phyloP scores from a whole-genome alignment of 2,888 invertebrate genomes.

The Acronicta alni region DNA sequence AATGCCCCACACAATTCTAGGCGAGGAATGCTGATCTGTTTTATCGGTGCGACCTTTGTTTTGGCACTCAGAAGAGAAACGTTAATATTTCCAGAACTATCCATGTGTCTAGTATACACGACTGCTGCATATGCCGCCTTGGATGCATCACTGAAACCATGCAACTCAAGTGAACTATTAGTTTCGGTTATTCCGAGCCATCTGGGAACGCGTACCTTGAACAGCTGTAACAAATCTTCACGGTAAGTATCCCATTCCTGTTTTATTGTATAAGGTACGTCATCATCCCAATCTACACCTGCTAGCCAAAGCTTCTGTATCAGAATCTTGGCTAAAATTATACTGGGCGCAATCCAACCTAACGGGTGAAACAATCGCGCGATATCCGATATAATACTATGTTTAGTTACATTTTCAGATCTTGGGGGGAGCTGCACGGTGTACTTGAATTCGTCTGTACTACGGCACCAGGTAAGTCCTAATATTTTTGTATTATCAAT shows the following conservation, averaged over 20 bases:
- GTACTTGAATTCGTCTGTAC: constrained; percentile 5
- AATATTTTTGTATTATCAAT: too few relatives aligned
- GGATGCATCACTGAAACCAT: constrained; percentile 8
- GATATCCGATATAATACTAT: constrained; percentile 5
- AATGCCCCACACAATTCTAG: too few relatives aligned
- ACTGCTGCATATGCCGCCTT: not conserved
- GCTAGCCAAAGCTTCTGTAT: constrained; percentile 8
- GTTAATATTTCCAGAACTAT: too few relatives aligned
- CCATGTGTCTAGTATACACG: too few relatives aligned
- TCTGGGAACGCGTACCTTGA: too few relatives aligned
- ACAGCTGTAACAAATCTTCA: not conserved
- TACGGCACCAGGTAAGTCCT: constrained; percentile 11
- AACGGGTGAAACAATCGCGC: constrained; percentile 9
- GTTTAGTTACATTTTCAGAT: constrained; percentile 2
- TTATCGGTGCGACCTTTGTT: too few relatives aligned
- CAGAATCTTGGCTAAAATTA: constrained; percentile 7
- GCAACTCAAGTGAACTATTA: not conserved
- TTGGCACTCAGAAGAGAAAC: too few relatives aligned
- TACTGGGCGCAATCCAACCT: constrained; percentile 11
- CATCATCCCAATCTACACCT: constrained; percentile 12
- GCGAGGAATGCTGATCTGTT: too few relatives aligned
- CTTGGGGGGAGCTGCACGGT: constrained; percentile 5
- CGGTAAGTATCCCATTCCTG: constrained; percentile 9
- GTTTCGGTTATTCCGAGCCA: too few relatives aligned
- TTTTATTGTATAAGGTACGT: constrained; percentile 1